These are phyloP conservation scores for Desoria tigrina DNA, from an alignment of 2,888 invertebrate species.

Conservation along the genomic window DNA sequence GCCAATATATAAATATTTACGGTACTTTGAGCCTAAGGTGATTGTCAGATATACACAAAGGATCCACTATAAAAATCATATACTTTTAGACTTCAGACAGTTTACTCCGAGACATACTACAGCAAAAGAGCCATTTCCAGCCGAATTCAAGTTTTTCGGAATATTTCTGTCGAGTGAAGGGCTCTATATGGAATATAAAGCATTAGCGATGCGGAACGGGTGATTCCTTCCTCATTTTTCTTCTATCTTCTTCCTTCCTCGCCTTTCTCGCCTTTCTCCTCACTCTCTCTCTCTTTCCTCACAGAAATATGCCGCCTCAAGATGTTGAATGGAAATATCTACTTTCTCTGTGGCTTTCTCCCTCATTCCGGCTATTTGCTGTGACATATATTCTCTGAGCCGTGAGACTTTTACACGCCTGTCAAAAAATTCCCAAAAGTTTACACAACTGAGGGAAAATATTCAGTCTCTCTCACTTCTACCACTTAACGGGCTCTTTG, in stretches of 20 bases:
- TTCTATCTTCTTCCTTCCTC: neutral
- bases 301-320: too few relatives aligned
- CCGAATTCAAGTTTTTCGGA: too few relatives aligned
- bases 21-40: too few relatives aligned
- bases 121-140: too few relatives aligned
- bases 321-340: neutral
- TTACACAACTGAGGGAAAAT: neutral
- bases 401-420: slow-evolving; percentile 12
- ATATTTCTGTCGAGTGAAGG: slow-evolving; percentile 2
- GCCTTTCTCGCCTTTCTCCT: slow-evolving; percentile 1
- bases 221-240: slow-evolving; percentile 1
- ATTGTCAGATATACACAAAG: too few relatives aligned
- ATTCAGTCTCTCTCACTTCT: slow-evolving; percentile 1
- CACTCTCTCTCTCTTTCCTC: slow-evolving; percentile 1
- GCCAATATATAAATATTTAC: too few relatives aligned
- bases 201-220: slow-evolving; percentile 11
- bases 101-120: too few relatives aligned
- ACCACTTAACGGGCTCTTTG: neutral
- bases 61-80: too few relatives aligned
- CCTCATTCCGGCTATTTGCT: slow-evolving; percentile 9
- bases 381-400: slow-evolving; percentile 1
- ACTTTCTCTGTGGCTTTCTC: slow-evolving; percentile 7
- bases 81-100: too few relatives aligned
- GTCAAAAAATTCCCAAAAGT: slow-evolving; percentile 11
- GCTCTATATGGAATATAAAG: neutral